Percentiles rank a stretch among this genome's conserved stretches.
Evolutionary conservation across 2,797 vertebrate genomes (phyloP).

Genomic region (Melanotaenia nigrans): DNA sequence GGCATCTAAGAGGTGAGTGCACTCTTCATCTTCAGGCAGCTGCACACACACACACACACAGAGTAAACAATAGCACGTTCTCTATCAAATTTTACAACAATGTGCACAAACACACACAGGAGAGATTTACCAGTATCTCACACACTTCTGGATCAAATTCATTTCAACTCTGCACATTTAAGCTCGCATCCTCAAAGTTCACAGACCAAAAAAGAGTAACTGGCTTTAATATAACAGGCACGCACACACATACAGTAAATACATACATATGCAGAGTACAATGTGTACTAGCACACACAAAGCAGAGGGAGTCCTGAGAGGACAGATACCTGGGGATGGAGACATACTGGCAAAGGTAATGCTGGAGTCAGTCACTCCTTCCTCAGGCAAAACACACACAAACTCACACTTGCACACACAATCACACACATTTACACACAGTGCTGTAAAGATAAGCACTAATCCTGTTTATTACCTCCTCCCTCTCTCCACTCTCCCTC

Average conservation of each 20-base stretch:
- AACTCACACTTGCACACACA: constrained; percentile 14
- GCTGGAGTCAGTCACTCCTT: constrained; percentile 71
- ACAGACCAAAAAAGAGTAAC: constrained; percentile 17
- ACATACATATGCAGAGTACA: constrained; percentile 28
- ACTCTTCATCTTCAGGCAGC: constrained; percentile 49
- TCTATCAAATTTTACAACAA: constrained; percentile 23
- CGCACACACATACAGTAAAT: constrained; percentile 10
- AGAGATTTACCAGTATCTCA: constrained; percentile 18
- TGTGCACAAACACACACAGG: neutral
- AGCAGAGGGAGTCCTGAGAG: constrained; percentile 61
- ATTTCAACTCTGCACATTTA: constrained; percentile 25
- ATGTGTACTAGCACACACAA: constrained; percentile 51
- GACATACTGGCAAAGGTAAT: constrained; percentile 68
- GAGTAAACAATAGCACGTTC: constrained; percentile 27
- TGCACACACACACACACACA: constrained; percentile 38
- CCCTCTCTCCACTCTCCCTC: constrained; percentile 66
- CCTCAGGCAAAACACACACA: constrained; percentile 58
- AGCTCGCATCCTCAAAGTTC: constrained; percentile 25
- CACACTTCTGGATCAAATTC: constrained; percentile 12
- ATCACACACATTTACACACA: constrained; percentile 18
- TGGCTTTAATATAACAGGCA: constrained; percentile 21
- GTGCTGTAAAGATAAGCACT: constrained; percentile 76
- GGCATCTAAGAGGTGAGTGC: constrained; percentile 46
- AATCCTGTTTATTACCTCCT: constrained; percentile 80
- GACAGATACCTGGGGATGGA: constrained; percentile 69